These are phyloP conservation scores for Cyphotilapia sp. DNA, from an alignment of 2,113 vertebrate species.

Conservation along the genomic window DNA sequence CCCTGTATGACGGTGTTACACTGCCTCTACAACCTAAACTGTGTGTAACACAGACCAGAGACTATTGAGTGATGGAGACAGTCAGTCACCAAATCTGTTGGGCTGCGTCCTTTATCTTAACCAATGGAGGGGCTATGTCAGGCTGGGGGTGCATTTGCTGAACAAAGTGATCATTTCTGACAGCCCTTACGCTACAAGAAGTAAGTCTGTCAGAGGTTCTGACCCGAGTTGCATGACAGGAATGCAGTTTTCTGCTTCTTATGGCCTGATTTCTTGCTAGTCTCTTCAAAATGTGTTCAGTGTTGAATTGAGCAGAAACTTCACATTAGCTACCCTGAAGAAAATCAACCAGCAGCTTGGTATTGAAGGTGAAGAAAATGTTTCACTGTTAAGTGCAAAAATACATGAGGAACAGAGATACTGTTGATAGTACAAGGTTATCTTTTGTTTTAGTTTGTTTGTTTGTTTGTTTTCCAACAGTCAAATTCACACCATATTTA, in stretches of 20 bases:
- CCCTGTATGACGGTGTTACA: slow-evolving; percentile 49
- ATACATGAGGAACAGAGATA: not conserved
- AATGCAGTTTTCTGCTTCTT: slow-evolving; percentile 65
- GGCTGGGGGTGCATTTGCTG: slow-evolving; percentile 38
- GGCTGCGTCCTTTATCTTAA: slow-evolving; percentile 77
- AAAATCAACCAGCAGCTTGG: slow-evolving; percentile 71
- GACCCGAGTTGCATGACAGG: slow-evolving; percentile 70
- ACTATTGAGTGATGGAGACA: slow-evolving; percentile 59
- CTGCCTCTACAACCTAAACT: slow-evolving; percentile 34
- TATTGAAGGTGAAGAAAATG: slow-evolving; percentile 55
- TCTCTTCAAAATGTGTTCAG: slow-evolving; percentile 67
- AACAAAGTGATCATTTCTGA: slow-evolving; percentile 62
- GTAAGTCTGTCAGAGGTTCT: slow-evolving; percentile 65
- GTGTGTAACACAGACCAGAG: slow-evolving; percentile 71
- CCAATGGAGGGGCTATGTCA: slow-evolving; percentile 72
- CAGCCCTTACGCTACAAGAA: slow-evolving; percentile 70
- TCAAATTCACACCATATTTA: not conserved
- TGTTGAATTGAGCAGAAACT: slow-evolving; percentile 62
- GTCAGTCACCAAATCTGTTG: slow-evolving; percentile 62
- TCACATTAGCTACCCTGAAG: slow-evolving; percentile 78
- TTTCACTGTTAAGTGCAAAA: slow-evolving; percentile 69
- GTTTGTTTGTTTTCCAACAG: not conserved
- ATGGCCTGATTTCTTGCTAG: slow-evolving; percentile 79
- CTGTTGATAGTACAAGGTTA: not conserved
- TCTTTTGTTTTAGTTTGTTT: not conserved